Evolutionary conservation across 1,140 invertebrate genomes (phyloP).

Genomic region (Brevipalpus yothersi): DNA sequence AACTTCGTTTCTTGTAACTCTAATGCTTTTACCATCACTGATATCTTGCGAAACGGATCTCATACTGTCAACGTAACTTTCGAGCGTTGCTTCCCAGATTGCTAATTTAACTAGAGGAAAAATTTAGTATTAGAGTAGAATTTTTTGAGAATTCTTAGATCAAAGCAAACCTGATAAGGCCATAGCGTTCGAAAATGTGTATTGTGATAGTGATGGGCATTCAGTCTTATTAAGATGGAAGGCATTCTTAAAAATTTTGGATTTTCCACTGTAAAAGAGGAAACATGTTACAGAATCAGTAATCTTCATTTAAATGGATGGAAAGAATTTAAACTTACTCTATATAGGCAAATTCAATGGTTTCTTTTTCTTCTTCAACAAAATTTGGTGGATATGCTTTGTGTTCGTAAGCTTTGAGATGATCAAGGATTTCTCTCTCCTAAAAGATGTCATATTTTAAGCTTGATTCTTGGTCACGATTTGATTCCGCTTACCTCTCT

Average conservation of each 20-base stretch:
- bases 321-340: slow-evolving; percentile 24
- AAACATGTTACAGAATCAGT: background rate
- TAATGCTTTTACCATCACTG: slow-evolving; percentile 37
- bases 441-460: slow-evolving; percentile 3
- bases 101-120: slow-evolving; percentile 47
- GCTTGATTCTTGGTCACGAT: background rate
- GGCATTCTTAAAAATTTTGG: slow-evolving; percentile 16
- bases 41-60: slow-evolving; percentile 54
- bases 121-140: background rate
- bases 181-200: slow-evolving; percentile 67
- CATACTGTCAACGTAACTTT: slow-evolving; percentile 53
- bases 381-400: slow-evolving; percentile 39
- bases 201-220: slow-evolving; percentile 34
- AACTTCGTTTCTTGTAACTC: slow-evolving; percentile 39
- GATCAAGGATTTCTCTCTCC: slow-evolving; percentile 42
- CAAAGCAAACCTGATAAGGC: slow-evolving; percentile 36
- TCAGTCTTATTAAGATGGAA: slow-evolving; percentile 17
- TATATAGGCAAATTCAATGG: slow-evolving; percentile 47
- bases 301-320: background rate
- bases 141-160: background rate
- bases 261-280: slow-evolving; percentile 15
- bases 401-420: slow-evolving; percentile 25
- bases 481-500: slow-evolving; percentile 29
- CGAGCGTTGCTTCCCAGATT: slow-evolving; percentile 65
- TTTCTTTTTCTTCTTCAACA: slow-evolving; percentile 49